A percentile compares a stretch with the other conserved stretches of the same genome.
These are phyloP conservation scores for Oscarella lobularis DNA, from an alignment of 37 sponge, comb jelly and placozoan genomes.

Conservation along the genomic window DNA sequence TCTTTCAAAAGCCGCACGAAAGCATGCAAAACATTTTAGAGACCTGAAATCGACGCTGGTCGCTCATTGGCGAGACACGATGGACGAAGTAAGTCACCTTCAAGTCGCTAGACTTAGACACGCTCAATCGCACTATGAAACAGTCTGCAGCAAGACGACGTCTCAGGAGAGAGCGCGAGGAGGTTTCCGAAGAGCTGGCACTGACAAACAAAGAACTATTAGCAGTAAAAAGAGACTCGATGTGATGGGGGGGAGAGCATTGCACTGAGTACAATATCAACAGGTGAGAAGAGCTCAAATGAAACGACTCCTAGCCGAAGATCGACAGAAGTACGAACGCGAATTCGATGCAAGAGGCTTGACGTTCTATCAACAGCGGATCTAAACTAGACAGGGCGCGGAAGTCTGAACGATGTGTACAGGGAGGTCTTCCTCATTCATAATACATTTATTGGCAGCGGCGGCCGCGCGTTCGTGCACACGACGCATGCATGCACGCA, in stretches of 20 bases:
- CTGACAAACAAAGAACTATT: not conserved
- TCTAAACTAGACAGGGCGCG: too few relatives aligned
- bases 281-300: not conserved
- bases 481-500: too few relatives aligned
- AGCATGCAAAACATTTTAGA: not conserved
- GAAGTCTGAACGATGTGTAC: too few relatives aligned
- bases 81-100: not conserved
- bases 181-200: not conserved
- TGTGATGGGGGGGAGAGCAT: not conserved
- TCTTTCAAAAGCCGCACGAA: too few relatives aligned
- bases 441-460: too few relatives aligned
- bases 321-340: not conserved
- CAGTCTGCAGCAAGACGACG: not conserved
- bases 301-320: not conserved
- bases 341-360: not conserved
- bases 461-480: too few relatives aligned
- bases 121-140: too few relatives aligned
- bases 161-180: not conserved
- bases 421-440: too few relatives aligned
- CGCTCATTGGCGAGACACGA: not conserved
- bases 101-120: too few relatives aligned
- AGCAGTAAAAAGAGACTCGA: not conserved
- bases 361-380: not conserved
- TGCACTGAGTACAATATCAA: not conserved
- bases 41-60: not conserved